phyloP scores from a whole-genome alignment of 2,113 vertebrate genomes.

The Echinops telfairi region DNA sequence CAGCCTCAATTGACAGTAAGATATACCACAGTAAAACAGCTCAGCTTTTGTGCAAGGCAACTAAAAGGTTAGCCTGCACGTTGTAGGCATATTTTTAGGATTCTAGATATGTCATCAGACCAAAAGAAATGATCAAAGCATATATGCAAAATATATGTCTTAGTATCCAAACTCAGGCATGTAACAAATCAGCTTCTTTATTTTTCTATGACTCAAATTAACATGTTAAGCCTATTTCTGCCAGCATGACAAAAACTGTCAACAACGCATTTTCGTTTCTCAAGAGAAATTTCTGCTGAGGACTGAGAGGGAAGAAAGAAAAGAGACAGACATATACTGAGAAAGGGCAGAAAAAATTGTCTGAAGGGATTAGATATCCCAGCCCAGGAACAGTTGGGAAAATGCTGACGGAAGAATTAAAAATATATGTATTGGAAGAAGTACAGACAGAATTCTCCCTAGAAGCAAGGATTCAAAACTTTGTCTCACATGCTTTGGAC shows the following conservation, averaged over 20 bases:
- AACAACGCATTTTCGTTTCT: background rate
- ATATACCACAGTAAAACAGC: conserved; percentile 7
- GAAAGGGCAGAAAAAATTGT: background rate
- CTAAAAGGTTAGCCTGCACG: background rate
- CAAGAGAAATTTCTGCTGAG: background rate
- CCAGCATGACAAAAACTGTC: background rate
- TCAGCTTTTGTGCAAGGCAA: background rate
- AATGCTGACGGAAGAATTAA: background rate
- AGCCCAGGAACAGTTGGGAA: background rate
- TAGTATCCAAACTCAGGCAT: background rate
- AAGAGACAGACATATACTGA: background rate
- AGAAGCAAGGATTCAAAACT: too few species aligned
- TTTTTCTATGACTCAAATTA: background rate
- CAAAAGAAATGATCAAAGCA: background rate
- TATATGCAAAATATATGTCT: background rate
- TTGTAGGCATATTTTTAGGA: conserved; percentile 31
- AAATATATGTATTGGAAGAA: too few species aligned
- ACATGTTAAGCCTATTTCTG: conserved; percentile 39
- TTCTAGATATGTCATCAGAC: background rate
- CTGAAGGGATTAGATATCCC: background rate
- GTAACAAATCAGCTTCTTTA: conserved; percentile 24
- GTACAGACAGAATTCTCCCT: too few species aligned
- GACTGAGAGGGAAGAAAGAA: background rate
- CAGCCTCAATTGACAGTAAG: conserved; percentile 50
- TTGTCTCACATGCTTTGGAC: too few species aligned